Conservation (phyloP, 2,888 invertebrate species). For the Copidosoma aretas region DNA sequence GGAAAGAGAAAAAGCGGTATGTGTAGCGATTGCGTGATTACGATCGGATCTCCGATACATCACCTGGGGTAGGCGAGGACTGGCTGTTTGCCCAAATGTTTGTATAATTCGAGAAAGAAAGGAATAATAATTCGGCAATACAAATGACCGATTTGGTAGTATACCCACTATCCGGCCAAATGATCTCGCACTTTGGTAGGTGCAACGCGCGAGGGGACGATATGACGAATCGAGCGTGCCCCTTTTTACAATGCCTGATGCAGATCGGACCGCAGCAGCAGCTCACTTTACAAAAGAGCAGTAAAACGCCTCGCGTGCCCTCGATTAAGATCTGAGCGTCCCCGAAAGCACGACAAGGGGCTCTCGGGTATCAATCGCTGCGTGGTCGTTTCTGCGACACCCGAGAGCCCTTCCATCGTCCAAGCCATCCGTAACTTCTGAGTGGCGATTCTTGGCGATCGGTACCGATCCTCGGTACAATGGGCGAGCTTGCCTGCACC, state of each 20-base stretch:
- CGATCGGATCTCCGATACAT: slow-evolving; percentile 12
- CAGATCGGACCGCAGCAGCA: no score
- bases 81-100: slow-evolving; percentile 13
- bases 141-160: neutral
- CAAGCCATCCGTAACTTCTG: no score
- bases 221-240: slow-evolving; percentile 19
- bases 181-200: slow-evolving; percentile 7
- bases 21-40: neutral
- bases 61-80: neutral
- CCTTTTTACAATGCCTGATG: slow-evolving; percentile 18
- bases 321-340: slow-evolving; percentile 8
- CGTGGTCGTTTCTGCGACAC: neutral
- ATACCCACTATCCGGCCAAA: slow-evolving; percentile 13
- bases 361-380: neutral
- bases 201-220: slow-evolving; percentile 18
- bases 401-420: neutral
- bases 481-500: no score
- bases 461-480: no score
- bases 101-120: slow-evolving; percentile 7
- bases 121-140: slow-evolving; percentile 25
- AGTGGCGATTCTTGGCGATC: no score
- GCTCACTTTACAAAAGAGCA: no score
- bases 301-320: slow-evolving; percentile 12
- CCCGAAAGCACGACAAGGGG: neutral
- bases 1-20: no score